Evolutionary conservation across 1,140 invertebrate genomes (phyloP).

Genomic region (Teleogryllus occipitalis): DNA sequence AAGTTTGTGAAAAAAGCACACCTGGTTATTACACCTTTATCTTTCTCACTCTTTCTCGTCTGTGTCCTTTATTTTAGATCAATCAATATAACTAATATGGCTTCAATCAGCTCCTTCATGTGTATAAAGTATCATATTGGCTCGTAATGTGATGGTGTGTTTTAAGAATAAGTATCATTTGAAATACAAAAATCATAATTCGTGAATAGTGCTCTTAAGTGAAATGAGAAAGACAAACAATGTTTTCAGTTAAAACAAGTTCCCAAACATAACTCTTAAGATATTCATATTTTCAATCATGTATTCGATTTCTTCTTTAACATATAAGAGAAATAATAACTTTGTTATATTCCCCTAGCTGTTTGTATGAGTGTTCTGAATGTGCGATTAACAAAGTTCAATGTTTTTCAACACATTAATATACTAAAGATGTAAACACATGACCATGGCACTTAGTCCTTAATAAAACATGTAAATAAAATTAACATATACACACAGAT

Average conservation of each 20-base stretch:
- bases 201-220: not conserved
- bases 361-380: not conserved
- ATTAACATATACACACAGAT: not conserved
- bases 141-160: not conserved
- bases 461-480: not conserved
- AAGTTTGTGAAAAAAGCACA: not conserved
- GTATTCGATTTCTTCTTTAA: not conserved
- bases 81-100: not conserved
- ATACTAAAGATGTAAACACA: not conserved
- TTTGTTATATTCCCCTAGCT: not conserved
- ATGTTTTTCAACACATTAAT: not conserved
- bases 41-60: not conserved
- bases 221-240: not conserved
- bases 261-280: not conserved
- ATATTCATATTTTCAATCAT: not conserved
- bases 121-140: constrained; percentile 2
- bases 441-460: not conserved
- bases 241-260: not conserved
- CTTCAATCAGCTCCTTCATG: not conserved
- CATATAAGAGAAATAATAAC: not conserved
- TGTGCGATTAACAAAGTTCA: not conserved
- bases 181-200: not conserved
- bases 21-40: not conserved
- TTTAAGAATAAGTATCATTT: not conserved
- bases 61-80: not conserved